Evolutionary conservation across 64 coral and sea anemone species (phyloP), one percentile per base, ranked within the genome.

Genomic region (Platygyra sinensis): DNA sequence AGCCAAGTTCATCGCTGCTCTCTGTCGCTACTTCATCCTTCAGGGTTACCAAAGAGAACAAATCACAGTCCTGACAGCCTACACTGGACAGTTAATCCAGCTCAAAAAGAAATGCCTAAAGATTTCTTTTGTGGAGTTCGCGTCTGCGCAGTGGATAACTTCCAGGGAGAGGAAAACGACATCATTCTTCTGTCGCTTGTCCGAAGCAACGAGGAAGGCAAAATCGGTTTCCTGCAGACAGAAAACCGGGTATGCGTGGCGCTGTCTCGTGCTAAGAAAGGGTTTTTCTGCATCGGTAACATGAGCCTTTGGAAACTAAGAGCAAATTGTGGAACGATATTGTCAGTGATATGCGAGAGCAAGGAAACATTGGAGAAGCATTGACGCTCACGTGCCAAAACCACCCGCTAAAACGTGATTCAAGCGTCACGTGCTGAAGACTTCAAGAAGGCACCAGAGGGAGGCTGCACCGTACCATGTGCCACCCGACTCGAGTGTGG

Each of bases 151-250:
- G 95, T 96, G 27, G 95, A 96, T 69, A 96, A 96, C 83, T 96
- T 96, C 50, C 95, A 96, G 84, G 95, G 95, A 27, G 96, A 98
- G 79, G 96, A 98, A 73, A 98, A 98, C 30, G 94, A 98, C 30
- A 95, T 98, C 33, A 90, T 98, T 63, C 88, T 98, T 28, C 79
- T 98, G 33, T 98, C 96, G 6, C 94, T 98, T 22, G 96, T 98
- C 29, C 93, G 96, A 65, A 98, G 96, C 74, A 98, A 98, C 74
- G 83, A 93, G 20, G 94, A 98, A 24, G 91, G 88, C 27, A 98
- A 93, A 60, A 98, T 98, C 60, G 97, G 97, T 31, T 99, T 99
- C 52, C 79, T 99, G 19, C 77, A 86, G 61, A 90, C 50, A 22
- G 72, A 76, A 82, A 99, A 99, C 72, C 88, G 97, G 8, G 93